Evolutionary conservation across 2,888 invertebrate genomes (phyloP), one percentile per base, ranked within the genome.

Genomic region (Gymnoscelis rufifasciata): DNA sequence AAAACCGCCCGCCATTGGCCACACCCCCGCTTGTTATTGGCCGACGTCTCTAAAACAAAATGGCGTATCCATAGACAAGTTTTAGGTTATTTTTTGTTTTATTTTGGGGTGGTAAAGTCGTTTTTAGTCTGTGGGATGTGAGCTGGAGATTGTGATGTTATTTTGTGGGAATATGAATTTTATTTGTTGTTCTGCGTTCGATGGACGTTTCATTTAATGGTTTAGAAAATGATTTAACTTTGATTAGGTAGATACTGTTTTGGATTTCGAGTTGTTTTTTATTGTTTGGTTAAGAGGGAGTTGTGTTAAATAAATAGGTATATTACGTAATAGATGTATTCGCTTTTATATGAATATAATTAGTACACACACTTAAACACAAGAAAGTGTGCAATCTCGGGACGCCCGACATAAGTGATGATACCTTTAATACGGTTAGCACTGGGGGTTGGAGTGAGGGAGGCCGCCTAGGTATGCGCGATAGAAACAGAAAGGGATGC

Each of bases 21-120:
- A 73, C 86, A 71, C 86, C 86, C 29, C 77, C 76, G 71, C 70
- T 68, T 75, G 78, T 81, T 83, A 86, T 86, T 86, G 86, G 86
- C 68, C 67, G 69, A 49, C 53, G 33, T 26, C 23, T 57, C 47
- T 57, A 55, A 44, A 47, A 39, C 55, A 41, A 58, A 71, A 69
- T 38, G 66, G 47, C 63, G 31, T 60, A 70, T 56, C 3, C 19
- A 19, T 19, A 19, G 19, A 19, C 19, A 3, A 19, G 5, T 5
- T 19, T 5, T 19, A 19, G 19, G n/a, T n/a, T 19, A 19, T 19
- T 19, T 19, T 19, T 19, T 19, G 5, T 5, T 19, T 5, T 19
- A 19, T 19, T 1, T 1, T 7, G 10, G 2, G 11, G 7, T 2
- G 6, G 15, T 35, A 35, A 11, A 35, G 35, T 19, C 7, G 3